Evolutionary conservation across 2,888 invertebrate genomes (phyloP), one percentile per base, ranked within the genome.

Genomic region (Lasioglossum lativentre): DNA sequence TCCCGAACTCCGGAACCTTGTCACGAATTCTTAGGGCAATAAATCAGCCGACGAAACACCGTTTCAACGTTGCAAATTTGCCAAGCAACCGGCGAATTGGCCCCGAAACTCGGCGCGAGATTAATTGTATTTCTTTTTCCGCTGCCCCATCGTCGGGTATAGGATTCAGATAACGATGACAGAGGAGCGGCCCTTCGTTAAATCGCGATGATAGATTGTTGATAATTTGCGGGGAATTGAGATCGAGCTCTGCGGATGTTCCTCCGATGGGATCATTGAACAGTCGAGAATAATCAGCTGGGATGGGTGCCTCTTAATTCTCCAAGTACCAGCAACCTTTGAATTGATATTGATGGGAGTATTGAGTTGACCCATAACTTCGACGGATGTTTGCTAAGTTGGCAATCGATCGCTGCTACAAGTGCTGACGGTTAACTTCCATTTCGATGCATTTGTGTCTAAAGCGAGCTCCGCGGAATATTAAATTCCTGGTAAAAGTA

Each of bases 21-120:
- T 87, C 82, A 71, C 87, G 77, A 72, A 85, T 85, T 87, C 87
- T 88, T 72, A 63, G 16, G 42, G 4, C 80, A 80, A 83, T 89
- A 80, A 87, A 89, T 89, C 82, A 81, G 52, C 34, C 38, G 52
- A 52, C 19, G 52, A 68, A 82, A 75, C 52, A 47, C 4, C 47
- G 40, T 72, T 66, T 59, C 59, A 70, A 40, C 63, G 6, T 52
- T 34, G 82, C 42, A 23, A 45, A 78, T 82, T 78, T 47, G 52
- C n/a, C 80, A 4, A 14, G 3, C n/a, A n/a, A 3, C 3, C 66
- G 19, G 66, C 34, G 34, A 23, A 30, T 30, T 30, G 34, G 8
- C 14, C n/a, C 30, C 23, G 42, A 66, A 66, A 63, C 2, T 23
- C n/a, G 40, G 40, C n/a, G 3, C 56, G 27, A 19, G 42, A 66